Evolutionary conservation across 2,888 invertebrate genomes (phyloP).

Genomic region (Agrenia bidenticulata): DNA sequence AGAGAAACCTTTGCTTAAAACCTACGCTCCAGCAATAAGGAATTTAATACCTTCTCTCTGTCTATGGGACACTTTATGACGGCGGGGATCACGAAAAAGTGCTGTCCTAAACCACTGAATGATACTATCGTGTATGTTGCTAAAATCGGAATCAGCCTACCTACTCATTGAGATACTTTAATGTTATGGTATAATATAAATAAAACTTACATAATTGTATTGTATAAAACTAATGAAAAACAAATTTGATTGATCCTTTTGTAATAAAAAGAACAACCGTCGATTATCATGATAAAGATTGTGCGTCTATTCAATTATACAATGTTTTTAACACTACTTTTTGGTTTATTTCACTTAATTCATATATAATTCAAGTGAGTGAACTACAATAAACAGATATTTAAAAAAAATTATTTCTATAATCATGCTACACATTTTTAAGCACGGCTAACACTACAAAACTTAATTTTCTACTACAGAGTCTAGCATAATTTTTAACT

Average conservation of each 20-base stretch:
- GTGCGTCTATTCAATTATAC: neutral
- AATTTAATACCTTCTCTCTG: neutral
- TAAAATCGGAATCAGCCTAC: neutral
- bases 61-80: neutral
- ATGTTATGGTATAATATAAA: neutral
- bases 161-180: constrained; percentile 9
- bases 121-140: no score
- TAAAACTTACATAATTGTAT: neutral
- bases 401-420: no score
- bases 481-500: no score
- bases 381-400: no score
- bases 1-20: constrained; percentile 6
- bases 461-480: no score
- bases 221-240: constrained; percentile 14
- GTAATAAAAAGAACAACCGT: constrained; percentile 9
- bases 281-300: constrained; percentile 7
- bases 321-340: constrained; percentile 5
- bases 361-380: neutral
- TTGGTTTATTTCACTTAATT: neutral
- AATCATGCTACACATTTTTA: no score
- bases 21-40: constrained; percentile 23
- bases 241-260: constrained; percentile 8
- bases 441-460: no score
- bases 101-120: no score
- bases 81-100: no score